Evolutionary conservation across 2,888 invertebrate species (phyloP), one percentile per base, ranked within the genome.

Genomic region (Chrysolina haemoptera): DNA sequence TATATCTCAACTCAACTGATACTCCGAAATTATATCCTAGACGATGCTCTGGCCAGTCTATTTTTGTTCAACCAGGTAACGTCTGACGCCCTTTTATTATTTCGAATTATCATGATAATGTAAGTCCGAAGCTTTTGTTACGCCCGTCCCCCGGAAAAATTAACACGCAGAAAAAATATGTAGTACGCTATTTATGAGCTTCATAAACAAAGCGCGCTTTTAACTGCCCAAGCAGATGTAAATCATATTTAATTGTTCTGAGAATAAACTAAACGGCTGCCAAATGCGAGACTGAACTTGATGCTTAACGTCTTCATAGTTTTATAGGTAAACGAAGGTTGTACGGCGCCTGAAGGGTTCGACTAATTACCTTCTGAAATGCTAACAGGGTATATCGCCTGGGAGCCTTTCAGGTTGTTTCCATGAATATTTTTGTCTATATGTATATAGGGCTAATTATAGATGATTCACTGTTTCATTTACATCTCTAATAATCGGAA

Each of bases 201-300:
- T 14, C 43, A 27, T 46, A 72, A 72, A 72, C 63, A 67, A 71
- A 62, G 63, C 63, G 67, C 22, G 68, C 59, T 22, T 35, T 41
- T 35, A 68, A 72, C 68, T 46, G 50, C 68, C 20, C 50, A 63
- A 68, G 73, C 78, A 74, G 73, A 68, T 76, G 78, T 79, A 77
- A 79, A 79, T 79, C 79, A 79, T 78, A 78, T 73, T 74, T 79
- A 78, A 79, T 79, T 79, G 77, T 79, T 79, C 79, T 48, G 70
- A 77, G 78, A 79, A 78, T 75, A 76, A 22, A 70, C 66, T 63
- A 73, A 76, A 78, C 72, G 62, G 73, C 16, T 79, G 76, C 76
- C 79, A 79, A 79, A 76, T 75, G 77, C 46, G 70, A 18, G 20
- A 53, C 35, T 62, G 62, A 43, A 48, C 46, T 64, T 70, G 70